A percentile compares a stretch with the other conserved stretches of the same genome.
These are phyloP conservation scores for Hepsetus odoe DNA, from an alignment of 2,113 vertebrate species.

Conservation along the genomic window DNA sequence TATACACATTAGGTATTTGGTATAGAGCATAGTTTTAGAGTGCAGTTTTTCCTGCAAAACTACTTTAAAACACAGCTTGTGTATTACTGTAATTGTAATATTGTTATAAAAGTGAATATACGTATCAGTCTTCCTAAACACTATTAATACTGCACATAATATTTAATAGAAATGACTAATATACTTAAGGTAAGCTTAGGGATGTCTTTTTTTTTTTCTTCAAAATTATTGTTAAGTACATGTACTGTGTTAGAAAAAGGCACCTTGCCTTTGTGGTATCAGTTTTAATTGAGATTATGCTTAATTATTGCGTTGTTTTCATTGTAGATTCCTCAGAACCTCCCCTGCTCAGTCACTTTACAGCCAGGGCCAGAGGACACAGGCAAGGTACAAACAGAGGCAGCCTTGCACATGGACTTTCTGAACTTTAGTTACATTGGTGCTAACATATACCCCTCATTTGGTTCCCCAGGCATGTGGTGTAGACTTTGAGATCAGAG, in stretches of 20 bases:
- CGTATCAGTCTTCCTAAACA: too few species aligned
- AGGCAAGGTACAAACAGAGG: constrained; percentile 79
- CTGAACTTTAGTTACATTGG: neutral
- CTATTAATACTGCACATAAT: too few species aligned
- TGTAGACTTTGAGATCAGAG: constrained; percentile 91
- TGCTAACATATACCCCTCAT: constrained; percentile 13
- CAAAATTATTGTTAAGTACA: too few species aligned
- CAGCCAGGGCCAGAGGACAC: constrained; percentile 93
- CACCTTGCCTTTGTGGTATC: neutral
- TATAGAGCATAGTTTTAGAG: too few species aligned
- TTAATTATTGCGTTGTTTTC: neutral
- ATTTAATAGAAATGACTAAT: too few species aligned
- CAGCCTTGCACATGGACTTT: neutral
- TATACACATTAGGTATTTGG: too few species aligned
- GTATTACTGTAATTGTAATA: neutral
- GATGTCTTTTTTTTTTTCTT: too few species aligned
- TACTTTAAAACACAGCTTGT: neutral
- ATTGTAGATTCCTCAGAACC: constrained; percentile 87
- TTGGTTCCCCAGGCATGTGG: constrained; percentile 78
- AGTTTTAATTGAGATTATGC: neutral
- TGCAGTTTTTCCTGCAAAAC: too few species aligned
- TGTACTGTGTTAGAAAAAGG: too few species aligned
- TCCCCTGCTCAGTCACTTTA: constrained; percentile 91
- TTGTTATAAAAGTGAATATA: too few species aligned
- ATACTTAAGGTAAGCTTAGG: too few species aligned